These are phyloP conservation scores for Typhlichthys subterraneus DNA, from an alignment of 2,797 vertebrate species.

Conservation along the genomic window DNA sequence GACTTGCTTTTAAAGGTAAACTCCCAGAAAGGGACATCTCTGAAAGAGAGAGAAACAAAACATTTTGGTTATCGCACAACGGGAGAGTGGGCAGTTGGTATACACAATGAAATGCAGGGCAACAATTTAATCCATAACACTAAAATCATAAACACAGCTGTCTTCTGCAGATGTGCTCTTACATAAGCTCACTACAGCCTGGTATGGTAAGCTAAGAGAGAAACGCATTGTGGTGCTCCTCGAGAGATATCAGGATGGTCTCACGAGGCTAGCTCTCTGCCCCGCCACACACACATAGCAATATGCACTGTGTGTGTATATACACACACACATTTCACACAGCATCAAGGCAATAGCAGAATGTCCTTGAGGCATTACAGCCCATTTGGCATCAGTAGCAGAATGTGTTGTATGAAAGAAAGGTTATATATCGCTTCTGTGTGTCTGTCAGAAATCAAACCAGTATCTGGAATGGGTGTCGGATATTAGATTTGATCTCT, in stretches of 20 bases:
- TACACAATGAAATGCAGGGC: neutral
- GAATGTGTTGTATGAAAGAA: slow-evolving; percentile 6
- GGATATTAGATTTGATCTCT: slow-evolving; percentile 1
- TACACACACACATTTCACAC: neutral
- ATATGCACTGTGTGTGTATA: neutral
- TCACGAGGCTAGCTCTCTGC: too few species aligned
- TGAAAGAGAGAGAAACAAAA: slow-evolving; percentile 48
- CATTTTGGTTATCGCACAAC: neutral
- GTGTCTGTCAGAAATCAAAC: slow-evolving; percentile 3
- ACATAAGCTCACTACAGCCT: too few species aligned
- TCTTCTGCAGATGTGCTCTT: too few species aligned
- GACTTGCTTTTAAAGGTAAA: slow-evolving; percentile 85
- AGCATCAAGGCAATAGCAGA: neutral
- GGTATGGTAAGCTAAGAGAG: too few species aligned
- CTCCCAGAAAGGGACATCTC: slow-evolving; percentile 83
- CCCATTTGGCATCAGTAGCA: slow-evolving; percentile 14
- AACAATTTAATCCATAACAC: neutral
- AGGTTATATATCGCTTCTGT: slow-evolving; percentile 19
- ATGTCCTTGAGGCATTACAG: neutral
- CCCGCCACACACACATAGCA: neutral
- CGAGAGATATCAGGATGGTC: neutral
- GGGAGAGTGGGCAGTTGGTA: neutral
- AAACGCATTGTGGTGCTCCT: neutral
- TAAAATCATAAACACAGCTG: neutral
- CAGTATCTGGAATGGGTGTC: neutral